A percentile compares a stretch with the other conserved stretches of the same genome.
Evolutionary conservation across 1,140 invertebrate genomes (phyloP).

Genomic region (Dendrolimus kikuchii): DNA sequence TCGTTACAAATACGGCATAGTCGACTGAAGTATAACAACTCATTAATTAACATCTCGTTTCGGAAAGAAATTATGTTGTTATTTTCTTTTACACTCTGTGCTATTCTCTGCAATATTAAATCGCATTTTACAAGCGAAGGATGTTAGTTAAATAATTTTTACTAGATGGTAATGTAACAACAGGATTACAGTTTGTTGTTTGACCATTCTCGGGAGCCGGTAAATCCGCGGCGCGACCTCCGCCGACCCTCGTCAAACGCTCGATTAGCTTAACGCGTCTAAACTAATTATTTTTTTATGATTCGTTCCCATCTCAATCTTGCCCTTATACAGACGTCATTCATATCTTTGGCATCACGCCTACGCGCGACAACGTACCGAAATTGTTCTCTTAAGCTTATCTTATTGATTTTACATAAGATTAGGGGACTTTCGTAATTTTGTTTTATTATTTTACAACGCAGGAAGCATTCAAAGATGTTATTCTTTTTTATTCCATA

Average conservation of each 20-base stretch:
- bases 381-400: conserved; percentile 35
- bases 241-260: conserved; percentile 62
- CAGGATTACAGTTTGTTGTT: not conserved
- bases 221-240: conserved; percentile 35
- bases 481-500: conserved; percentile 9
- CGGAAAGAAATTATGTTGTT: too few species aligned
- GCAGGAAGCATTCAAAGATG: not conserved
- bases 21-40: not conserved
- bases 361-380: conserved; percentile 32
- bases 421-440: not conserved
- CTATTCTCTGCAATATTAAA: too few species aligned
- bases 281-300: conserved; percentile 50
- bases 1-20: conserved; percentile 4
- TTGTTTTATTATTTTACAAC: conserved; percentile 10
- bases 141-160: too few species aligned
- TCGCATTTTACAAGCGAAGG: too few species aligned
- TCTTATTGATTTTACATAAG: conserved; percentile 29
- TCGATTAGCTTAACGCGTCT: conserved; percentile 61
- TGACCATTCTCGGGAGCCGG: conserved; percentile 14
- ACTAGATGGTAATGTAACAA: not conserved
- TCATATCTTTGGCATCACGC: conserved; percentile 29
- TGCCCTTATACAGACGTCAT: conserved; percentile 19
- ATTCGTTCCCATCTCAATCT: conserved; percentile 24
- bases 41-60: too few species aligned
- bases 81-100: too few species aligned